A percentile compares a stretch with the other conserved stretches of the same genome.
Evolutionary conservation across 1,140 invertebrate species (phyloP).

Genomic region (Venustaconcha ellipsiformis): DNA sequence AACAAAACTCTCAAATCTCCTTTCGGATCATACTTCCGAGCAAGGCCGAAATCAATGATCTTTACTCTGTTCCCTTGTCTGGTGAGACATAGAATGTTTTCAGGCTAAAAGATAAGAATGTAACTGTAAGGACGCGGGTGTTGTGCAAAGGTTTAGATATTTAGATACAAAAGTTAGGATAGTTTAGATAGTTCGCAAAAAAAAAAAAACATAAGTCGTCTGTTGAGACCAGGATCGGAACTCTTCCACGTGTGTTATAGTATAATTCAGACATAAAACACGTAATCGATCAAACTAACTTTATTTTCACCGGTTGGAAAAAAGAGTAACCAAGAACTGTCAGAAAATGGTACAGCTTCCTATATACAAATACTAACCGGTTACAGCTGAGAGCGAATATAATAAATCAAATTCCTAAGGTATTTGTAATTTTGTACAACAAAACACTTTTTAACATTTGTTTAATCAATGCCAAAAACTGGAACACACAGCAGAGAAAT

Average conservation of each 20-base stretch:
- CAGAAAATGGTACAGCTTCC: no score
- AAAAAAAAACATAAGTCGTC: background rate
- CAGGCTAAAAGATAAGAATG: constrained; percentile 78
- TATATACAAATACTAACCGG: no score
- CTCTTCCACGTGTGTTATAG: background rate
- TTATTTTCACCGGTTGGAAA: no score
- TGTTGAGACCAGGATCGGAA: background rate
- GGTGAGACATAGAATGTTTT: constrained; percentile 96
- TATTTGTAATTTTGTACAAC: no score
- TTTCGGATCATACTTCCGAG: constrained; percentile 80
- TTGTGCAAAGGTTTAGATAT: background rate
- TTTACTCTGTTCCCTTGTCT: constrained; percentile 97
- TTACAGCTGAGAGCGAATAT: no score
- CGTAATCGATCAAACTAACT: background rate
- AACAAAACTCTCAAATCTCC: constrained; percentile 78
- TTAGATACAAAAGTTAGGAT: background rate
- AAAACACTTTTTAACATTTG: no score
- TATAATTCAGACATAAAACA: background rate
- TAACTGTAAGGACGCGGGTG: background rate
- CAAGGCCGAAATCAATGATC: constrained; percentile 88
- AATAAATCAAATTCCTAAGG: no score
- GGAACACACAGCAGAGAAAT: no score
- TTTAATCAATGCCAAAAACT: no score
- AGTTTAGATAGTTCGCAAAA: background rate
- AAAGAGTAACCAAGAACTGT: no score